Base-by-base conservation (phyloP, 2,888 invertebrate species). In the Acanthococcus lagerstroemiae region DNA sequence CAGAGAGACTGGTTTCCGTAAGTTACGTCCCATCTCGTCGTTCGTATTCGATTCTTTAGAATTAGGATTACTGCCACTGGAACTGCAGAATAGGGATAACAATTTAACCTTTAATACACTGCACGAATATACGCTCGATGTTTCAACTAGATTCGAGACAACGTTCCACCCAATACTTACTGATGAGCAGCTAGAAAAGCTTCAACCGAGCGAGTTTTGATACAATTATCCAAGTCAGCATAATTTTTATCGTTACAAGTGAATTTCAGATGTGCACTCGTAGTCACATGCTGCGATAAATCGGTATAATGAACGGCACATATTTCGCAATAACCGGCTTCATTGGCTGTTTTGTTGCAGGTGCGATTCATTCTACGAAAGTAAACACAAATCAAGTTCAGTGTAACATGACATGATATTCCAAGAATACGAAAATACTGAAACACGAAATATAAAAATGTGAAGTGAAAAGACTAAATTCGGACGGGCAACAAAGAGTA, bases 301-400 rank as follows among this genome's bases (percentile, higher is more conserved):
- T 84, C 85, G 67, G 80, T 81, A 76, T 87, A 90, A 72, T 87
- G 86, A 56, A 83, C 78, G 74, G 85, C 86, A 76, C 90, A 90
- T 76, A 90, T 85, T 77, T 89, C 88, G 78, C 88, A 89, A 74
- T 86, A 88, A 19, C 89, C 89, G 50, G 76, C 73, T n/a, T 63
- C 63, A 50, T 63, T 63, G 15, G 54, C 52, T 44, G 52, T 30
- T 24, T 63, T 63, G 27, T 9, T 26, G 30, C 54, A 63, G 24
- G 54, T 63, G 44, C 63, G 63, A 54, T 63, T 63, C 63, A 63
- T 63, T 63, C 63, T 63, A 24, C 5, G n/a, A 7, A 52, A 25
- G n/a, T 15, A 61, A 52, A 50, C 4, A 22, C 21, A 52, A 52
- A 12, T 52, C 52, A 22, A 24, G 22, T 22, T 52, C n/a, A 37